Base-by-base conservation (phyloP, 2,888 invertebrate species). In the Himalopsyche japonica region DNA sequence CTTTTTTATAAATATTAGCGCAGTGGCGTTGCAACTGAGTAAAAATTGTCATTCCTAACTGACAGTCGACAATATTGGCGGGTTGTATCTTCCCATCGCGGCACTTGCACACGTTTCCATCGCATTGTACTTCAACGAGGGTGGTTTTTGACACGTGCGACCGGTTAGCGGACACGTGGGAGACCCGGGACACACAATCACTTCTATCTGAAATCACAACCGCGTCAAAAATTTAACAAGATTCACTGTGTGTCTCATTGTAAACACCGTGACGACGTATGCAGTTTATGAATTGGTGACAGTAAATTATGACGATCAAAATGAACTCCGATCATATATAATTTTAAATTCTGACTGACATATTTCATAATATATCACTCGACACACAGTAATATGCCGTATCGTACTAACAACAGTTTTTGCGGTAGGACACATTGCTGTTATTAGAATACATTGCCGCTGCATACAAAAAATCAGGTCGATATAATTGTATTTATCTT, bases 81-180 rank as follows among this genome's bases (percentile, higher is more conserved):
- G 70, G 70, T 24, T 70, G 27, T 70, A 70, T 70, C 70, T 70
- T 70, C 70, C 70, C 70, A 70, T 70, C 70, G 70, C 37, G 48
- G 76, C 82, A 82, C 82, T 76, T 57, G 82, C 76, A 76, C 82
- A 82, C 82, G 82, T 82, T 80, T 81, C 64, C 34, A 70, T 70
- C 70, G 70, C 70, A 70, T 70, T 70, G 70, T 70, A 27, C 70
- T 70, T 15, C 70, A 27, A 4, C 70, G 30, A 70, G 57, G 76
- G 82, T 70, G 70, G 82, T 48, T 32, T 37, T 76, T 27, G 37
- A 32, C 86, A 84, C 86, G 86, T 84, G 85, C 43, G 80, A 32
- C 18, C 82, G 85, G 83, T 85, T 85, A 85, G 79, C 49, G 83
- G 80, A n/a, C 85, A 85, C 85, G 85, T 83, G 85, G 81, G 79